Conservation (phyloP, 2,113 vertebrate genomes). For the Campylorhamphus procurvoides region DNA sequence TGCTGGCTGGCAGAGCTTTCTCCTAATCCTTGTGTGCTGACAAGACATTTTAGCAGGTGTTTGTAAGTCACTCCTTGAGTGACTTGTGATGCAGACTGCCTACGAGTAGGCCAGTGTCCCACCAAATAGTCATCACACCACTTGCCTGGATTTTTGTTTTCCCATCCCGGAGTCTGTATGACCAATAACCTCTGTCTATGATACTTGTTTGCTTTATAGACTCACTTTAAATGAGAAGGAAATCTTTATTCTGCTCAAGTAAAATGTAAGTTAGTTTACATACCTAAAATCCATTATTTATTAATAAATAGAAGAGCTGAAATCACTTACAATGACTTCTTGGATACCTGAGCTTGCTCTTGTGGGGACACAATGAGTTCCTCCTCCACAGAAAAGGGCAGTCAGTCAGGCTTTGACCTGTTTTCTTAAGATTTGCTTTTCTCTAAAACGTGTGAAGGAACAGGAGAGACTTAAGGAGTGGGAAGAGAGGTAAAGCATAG, state of each 20-base stretch:
- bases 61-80: rapidly evolving
- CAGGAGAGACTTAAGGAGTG: not conserved
- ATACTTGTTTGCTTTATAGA: not conserved
- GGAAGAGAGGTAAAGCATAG: not conserved
- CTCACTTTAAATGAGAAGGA: not conserved
- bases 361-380: not conserved
- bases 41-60: not conserved
- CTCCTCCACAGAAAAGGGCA: not conserved
- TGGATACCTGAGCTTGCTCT: not conserved
- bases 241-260: not conserved
- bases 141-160: not conserved
- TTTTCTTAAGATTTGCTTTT: not conserved
- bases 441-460: not conserved
- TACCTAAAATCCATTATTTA: not conserved
- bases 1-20: not conserved
- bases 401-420: not conserved
- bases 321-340: not conserved
- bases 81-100: rapidly evolving
- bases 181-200: not conserved
- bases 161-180: not conserved
- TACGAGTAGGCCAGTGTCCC: not conserved
- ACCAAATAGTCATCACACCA: rapidly evolving
- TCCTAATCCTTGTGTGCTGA: not conserved
- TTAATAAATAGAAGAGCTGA: not conserved
- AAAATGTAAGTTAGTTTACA: not conserved